phyloP scores from a whole-genome alignment of 2,113 vertebrate genomes.

The Clinocottus analis region DNA sequence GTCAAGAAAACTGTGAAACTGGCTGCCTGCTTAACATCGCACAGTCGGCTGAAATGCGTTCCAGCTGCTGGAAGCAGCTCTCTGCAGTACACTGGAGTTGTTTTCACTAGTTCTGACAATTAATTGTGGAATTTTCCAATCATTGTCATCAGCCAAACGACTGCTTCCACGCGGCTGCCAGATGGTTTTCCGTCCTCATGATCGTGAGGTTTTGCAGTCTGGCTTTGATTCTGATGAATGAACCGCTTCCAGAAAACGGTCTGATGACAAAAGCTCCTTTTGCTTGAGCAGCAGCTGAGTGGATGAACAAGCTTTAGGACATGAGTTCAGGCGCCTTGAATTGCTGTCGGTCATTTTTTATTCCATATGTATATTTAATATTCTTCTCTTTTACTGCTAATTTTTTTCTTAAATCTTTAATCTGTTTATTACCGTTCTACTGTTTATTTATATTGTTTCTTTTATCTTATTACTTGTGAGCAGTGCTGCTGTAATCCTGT shows the following conservation, averaged over 20 bases:
- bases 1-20: not conserved
- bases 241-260: not conserved
- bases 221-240: not conserved
- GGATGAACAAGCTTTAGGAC: not conserved
- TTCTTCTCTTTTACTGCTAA: no score
- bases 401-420: no score
- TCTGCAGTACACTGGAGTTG: not conserved
- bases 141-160: not conserved
- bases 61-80: constrained; percentile 30
- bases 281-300: not conserved
- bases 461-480: no score
- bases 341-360: no score
- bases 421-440: no score
- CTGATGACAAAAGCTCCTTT: not conserved
- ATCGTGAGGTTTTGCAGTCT: not conserved
- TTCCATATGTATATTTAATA: no score
- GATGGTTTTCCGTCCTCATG: not conserved
- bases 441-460: no score
- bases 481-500: no score
- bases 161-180: not conserved
- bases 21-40: not conserved
- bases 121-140: constrained; percentile 8
- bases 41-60: constrained; percentile 4
- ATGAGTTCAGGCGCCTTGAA: no score
- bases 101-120: not conserved